A percentile compares a stretch with the other conserved stretches of the same genome.
phyloP scores from a whole-genome alignment of 2,797 vertebrate species.

The Neosilurus mollespiculum region DNA sequence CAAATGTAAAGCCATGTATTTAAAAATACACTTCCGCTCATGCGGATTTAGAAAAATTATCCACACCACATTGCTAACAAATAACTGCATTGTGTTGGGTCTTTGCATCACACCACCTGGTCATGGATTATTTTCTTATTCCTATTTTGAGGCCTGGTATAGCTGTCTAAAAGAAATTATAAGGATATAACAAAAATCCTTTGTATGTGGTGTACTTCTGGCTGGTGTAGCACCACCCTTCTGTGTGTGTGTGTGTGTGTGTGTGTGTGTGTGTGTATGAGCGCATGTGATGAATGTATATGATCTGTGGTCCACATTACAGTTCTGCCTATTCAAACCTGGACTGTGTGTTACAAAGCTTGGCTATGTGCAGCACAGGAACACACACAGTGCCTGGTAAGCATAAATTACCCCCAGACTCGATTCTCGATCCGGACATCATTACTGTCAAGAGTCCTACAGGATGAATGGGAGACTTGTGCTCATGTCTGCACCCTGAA shows the following conservation, averaged over 20 bases:
- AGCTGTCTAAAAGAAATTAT: not conserved
- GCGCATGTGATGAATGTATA: not conserved
- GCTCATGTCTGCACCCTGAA: constrained; percentile 8
- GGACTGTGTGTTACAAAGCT: not conserved
- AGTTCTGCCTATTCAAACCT: not conserved
- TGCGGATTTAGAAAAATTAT: not conserved
- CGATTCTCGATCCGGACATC: not conserved
- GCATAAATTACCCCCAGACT: constrained; percentile 13
- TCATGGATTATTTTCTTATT: not conserved
- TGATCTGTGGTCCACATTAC: not conserved
- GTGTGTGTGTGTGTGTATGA: too few relatives aligned
- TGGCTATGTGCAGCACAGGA: not conserved
- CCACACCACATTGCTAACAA: too few relatives aligned
- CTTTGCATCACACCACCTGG: not conserved
- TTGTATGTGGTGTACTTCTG: not conserved
- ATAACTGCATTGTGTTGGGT: not conserved
- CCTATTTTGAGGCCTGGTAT: not conserved
- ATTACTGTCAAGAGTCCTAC: constrained; percentile 21
- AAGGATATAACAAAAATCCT: not conserved
- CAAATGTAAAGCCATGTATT: too few relatives aligned
- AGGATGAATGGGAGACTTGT: constrained; percentile 50
- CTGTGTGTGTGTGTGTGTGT: not conserved
- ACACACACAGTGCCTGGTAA: constrained; percentile 15
- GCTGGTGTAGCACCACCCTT: not conserved
- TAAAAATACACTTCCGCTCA: not conserved